Percentiles rank a stretch among this genome's conserved stretches.
These are phyloP conservation scores for Oryzias curvinotus DNA, from an alignment of 2,113 vertebrate species.

Conservation along the genomic window DNA sequence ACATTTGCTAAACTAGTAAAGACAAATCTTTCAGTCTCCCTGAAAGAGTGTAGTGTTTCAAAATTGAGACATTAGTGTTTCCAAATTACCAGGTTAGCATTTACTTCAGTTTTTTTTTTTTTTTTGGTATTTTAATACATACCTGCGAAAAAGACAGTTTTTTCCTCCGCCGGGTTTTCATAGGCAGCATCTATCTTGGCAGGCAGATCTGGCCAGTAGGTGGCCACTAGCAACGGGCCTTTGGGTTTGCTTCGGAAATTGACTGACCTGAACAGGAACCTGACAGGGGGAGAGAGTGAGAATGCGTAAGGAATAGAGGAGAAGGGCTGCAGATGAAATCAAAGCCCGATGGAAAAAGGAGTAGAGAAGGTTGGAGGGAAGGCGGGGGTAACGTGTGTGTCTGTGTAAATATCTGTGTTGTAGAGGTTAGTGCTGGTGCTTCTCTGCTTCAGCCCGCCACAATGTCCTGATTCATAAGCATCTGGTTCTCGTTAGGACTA, in stretches of 20 bases:
- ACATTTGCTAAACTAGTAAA: constrained; percentile 21
- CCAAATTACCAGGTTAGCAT: not conserved
- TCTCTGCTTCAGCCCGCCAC: constrained; percentile 69
- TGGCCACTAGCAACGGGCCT: constrained; percentile 90
- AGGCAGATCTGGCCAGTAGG: constrained; percentile 95
- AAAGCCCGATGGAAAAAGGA: constrained; percentile 25
- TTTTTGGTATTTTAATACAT: constrained; percentile 5
- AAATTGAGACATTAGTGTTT: not conserved
- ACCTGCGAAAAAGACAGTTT: constrained; percentile 96
- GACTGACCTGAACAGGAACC: constrained; percentile 93
- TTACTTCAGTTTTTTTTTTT: constrained; percentile 3
- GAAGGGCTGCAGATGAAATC: constrained; percentile 22
- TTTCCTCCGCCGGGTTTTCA: constrained; percentile 92
- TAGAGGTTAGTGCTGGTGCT: constrained; percentile 58
- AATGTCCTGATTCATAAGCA: constrained; percentile 84
- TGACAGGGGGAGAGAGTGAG: constrained; percentile 58
- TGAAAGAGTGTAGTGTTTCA: constrained; percentile 11
- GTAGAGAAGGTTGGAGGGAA: constrained; percentile 17
- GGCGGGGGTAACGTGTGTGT: constrained; percentile 9
- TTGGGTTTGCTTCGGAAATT: constrained; percentile 84
- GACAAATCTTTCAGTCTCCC: constrained; percentile 26
- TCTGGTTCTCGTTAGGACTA: constrained; percentile 79
- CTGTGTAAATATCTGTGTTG: constrained; percentile 7
- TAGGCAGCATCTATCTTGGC: constrained; percentile 93
- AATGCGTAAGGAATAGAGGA: constrained; percentile 25